Percentiles rank a stretch among this genome's conserved stretches.
These are phyloP conservation scores for Microcaecilia unicolor DNA, from an alignment of 2,797 vertebrate species.

Conservation along the genomic window DNA sequence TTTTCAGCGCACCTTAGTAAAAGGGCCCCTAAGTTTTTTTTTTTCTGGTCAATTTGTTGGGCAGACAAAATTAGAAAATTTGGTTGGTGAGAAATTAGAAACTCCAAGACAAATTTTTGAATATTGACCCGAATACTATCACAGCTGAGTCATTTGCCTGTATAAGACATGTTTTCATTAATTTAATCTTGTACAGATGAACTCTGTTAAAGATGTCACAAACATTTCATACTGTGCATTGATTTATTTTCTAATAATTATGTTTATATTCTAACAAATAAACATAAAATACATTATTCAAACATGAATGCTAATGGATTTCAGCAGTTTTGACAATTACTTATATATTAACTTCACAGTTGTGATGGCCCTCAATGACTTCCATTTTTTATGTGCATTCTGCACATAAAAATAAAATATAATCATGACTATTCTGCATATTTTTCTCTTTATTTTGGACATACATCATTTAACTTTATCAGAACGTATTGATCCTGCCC, in stretches of 20 bases:
- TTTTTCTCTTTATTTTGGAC: not conserved
- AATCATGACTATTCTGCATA: constrained; percentile 8
- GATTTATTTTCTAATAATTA: constrained; percentile 27
- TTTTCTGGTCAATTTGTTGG: no score
- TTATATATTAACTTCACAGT: constrained; percentile 20
- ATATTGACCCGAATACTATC: no score
- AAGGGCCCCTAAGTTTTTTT: no score
- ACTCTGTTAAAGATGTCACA: constrained; percentile 10
- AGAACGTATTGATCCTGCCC: no score
- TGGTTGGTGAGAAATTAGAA: no score
- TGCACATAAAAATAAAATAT: constrained; percentile 32
- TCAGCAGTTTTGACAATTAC: constrained; percentile 22
- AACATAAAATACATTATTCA: constrained; percentile 27
- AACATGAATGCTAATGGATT: constrained; percentile 31
- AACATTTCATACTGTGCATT: constrained; percentile 15
- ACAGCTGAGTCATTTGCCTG: no score
- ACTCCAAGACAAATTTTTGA: no score
- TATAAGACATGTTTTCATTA: constrained; percentile 11
- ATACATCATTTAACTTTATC: no score
- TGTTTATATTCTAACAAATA: constrained; percentile 40
- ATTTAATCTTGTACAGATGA: constrained; percentile 2
- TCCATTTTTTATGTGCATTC: constrained; percentile 22
- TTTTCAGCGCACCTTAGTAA: no score
- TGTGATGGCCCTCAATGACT: constrained; percentile 22
- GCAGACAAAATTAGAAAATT: no score